Evolutionary conservation across 1,140 invertebrate genomes (phyloP), one percentile per base, ranked within the genome.

Genomic region (Ceratina calcarata): DNA sequence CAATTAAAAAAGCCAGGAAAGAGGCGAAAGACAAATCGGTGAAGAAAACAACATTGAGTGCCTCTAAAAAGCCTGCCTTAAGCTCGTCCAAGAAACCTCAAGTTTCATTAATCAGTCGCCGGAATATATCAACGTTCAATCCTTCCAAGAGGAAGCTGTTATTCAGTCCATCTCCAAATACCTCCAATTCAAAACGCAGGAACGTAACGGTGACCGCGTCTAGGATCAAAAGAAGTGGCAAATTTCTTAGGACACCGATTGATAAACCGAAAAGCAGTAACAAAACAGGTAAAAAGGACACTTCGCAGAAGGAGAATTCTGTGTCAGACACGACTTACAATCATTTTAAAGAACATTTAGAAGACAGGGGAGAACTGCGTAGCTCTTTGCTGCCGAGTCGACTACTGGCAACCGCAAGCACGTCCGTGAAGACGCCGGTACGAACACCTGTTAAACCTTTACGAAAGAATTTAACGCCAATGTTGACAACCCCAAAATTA

Each of bases 271-370:
- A 24, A 1, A 18, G 60, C 1, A 53, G 71, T 58, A 22, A 18
- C 10, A 18, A 24, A 4, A 60, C 81, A 68, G 20, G 53, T 69
- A 18, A 18, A 3, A 71, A 69, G 22, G 78, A 78, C 49, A 67
- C 1, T 8, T 51, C 75, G 60, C 73, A 75, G 22, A 64, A 76
- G 60, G 62, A 66, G 22, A 79, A 60, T 15, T 69, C 71, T 27
- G 6, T 61, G 66, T 82, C 73, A 10, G 82, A 86, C 15, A 83
- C 81, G 8, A 80, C 80, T 0, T 93, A 93, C 20, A 90, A 82
- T 69, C 82, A 92, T 70, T 93, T 93, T 74, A 90, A 92, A 79
- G 89, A 92, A n/a, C 90, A 92, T 58, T 80, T 93, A 37, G 88
- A 87, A 3, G 61, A 87, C 2, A 87, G 86, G 7, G 86, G 89